phyloP scores from a whole-genome alignment of 2,113 vertebrate species.

The Cromileptes altivelis region DNA sequence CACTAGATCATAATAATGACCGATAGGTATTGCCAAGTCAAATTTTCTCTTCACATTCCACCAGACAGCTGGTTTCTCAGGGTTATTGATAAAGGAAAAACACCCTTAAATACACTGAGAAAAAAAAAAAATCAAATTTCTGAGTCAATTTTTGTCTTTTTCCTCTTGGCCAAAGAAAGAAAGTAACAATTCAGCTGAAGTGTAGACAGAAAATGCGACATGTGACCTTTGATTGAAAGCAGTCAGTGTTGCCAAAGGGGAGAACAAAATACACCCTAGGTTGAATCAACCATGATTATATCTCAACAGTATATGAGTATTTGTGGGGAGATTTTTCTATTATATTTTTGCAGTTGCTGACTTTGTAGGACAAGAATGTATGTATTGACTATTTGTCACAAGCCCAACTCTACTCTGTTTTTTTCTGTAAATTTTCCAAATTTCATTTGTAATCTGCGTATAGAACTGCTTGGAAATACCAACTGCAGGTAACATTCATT shows the following conservation, averaged over 20 bases:
- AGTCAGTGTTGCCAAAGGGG: neutral
- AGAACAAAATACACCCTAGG: neutral
- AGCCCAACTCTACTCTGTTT: neutral
- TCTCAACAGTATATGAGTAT: neutral
- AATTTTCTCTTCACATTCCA: conserved; percentile 7
- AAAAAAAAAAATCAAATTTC: conserved; percentile 2
- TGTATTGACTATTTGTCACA: neutral
- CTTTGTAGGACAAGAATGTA: neutral
- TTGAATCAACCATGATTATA: neutral
- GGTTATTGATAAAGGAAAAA: neutral
- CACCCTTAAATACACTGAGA: neutral
- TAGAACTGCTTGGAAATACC: neutral
- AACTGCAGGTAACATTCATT: conserved; percentile 31
- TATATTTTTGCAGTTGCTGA: neutral
- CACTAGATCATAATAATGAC: neutral
- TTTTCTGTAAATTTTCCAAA: neutral
- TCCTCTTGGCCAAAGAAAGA: neutral
- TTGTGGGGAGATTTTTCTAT: neutral
- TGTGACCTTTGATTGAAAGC: neutral
- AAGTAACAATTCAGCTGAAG: neutral
- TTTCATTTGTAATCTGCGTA: neutral
- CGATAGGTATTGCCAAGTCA: neutral
- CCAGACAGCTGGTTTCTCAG: conserved; percentile 9
- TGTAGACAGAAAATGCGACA: neutral
- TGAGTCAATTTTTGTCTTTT: neutral